A percentile compares a stretch with the other conserved stretches of the same genome.
phyloP scores from a whole-genome alignment of 2,797 vertebrate genomes.

The Trematomus bernacchii region DNA sequence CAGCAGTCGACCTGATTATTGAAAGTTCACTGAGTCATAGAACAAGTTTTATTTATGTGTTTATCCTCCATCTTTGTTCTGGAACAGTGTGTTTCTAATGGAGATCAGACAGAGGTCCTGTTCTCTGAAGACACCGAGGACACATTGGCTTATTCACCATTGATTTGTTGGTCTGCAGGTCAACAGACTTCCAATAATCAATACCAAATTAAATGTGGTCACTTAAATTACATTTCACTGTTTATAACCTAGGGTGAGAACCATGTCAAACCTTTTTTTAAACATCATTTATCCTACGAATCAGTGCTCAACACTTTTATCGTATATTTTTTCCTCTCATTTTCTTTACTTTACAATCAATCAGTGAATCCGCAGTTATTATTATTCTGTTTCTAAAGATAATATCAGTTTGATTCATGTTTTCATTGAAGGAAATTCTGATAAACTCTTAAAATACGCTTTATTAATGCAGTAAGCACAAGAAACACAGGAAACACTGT shows the following conservation, averaged over 20 bases:
- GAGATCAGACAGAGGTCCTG: no score
- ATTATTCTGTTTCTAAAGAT: background rate
- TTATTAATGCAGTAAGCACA: background rate
- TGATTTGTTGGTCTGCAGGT: background rate
- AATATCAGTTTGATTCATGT: background rate
- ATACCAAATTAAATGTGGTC: no score
- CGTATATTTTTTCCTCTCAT: no score
- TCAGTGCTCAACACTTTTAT: no score
- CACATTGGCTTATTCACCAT: background rate
- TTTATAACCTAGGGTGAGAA: no score
- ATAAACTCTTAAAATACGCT: background rate
- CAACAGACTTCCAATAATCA: background rate
- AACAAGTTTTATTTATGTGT: background rate
- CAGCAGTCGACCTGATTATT: background rate
- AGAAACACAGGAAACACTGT: background rate
- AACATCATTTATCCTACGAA: no score
- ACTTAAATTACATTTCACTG: no score
- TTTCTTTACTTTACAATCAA: background rate
- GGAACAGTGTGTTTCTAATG: background rate
- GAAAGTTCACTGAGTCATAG: slow-evolving; percentile 1
- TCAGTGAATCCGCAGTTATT: background rate
- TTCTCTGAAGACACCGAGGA: no score
- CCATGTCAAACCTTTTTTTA: no score
- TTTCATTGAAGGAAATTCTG: background rate
- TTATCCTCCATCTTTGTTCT: background rate